These are phyloP conservation scores for Phengaris alcon DNA, from an alignment of 2,888 invertebrate species.

Conservation along the genomic window DNA sequence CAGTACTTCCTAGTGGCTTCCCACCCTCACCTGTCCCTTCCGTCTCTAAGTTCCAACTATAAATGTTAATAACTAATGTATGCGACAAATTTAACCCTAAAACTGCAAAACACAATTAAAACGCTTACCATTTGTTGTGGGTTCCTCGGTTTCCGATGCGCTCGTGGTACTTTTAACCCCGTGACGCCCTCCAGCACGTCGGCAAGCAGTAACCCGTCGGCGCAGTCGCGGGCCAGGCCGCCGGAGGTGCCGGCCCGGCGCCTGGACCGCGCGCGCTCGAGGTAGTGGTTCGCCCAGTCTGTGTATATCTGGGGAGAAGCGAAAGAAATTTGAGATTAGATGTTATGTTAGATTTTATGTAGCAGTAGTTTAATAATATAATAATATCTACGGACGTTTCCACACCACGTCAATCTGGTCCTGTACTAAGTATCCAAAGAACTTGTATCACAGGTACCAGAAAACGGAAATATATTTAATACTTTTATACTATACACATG, in stretches of 20 bases:
- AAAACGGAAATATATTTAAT: too few species aligned
- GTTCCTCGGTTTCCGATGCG: slow-evolving; percentile 90
- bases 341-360: too few species aligned
- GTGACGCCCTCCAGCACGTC: slow-evolving; percentile 97
- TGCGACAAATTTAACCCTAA: neutral
- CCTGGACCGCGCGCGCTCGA: slow-evolving; percentile 94
- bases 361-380: too few species aligned
- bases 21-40: too few species aligned
- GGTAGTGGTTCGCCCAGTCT: slow-evolving; percentile 98
- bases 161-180: slow-evolving; percentile 83
- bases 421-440: too few species aligned
- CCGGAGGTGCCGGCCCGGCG: slow-evolving; percentile 84
- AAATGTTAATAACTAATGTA: too few species aligned
- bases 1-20: too few species aligned
- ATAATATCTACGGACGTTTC: too few species aligned
- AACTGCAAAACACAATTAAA: too few species aligned
- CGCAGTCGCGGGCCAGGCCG: slow-evolving; percentile 93
- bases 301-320: slow-evolving; percentile 91
- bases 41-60: neutral
- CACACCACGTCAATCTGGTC: too few species aligned
- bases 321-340: neutral
- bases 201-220: slow-evolving; percentile 93
- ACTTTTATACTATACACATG: too few species aligned
- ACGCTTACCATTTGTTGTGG: slow-evolving; percentile 94
- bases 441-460: too few species aligned